A percentile compares a stretch with the other conserved stretches of the same genome.
phyloP scores from a whole-genome alignment of 2,888 invertebrate genomes.

The Erebia ligea region DNA sequence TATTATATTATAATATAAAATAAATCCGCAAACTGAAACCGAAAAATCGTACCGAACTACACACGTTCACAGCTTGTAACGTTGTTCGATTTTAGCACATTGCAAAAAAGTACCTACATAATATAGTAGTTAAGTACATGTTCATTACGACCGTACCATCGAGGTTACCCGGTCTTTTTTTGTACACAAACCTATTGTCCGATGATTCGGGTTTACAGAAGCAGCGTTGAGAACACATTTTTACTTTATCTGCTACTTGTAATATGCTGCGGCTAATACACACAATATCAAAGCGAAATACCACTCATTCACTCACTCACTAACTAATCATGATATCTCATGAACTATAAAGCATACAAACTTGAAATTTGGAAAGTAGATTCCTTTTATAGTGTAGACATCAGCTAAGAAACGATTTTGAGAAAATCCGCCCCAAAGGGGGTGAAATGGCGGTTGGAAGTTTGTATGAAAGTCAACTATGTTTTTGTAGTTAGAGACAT shows the following conservation, averaged over 20 bases:
- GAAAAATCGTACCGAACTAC: slow-evolving; percentile 20
- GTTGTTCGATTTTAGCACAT: slow-evolving; percentile 14
- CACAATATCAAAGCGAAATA: neutral
- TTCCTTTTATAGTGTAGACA: no score
- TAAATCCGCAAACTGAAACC: slow-evolving; percentile 30
- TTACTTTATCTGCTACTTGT: neutral
- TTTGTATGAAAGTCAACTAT: no score
- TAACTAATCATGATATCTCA: no score
- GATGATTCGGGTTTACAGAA: slow-evolving; percentile 46
- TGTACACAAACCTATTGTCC: slow-evolving; percentile 48
- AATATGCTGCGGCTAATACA: neutral
- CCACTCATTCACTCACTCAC: no score
- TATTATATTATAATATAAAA: no score
- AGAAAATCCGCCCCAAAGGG: no score
- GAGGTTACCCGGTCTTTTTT: slow-evolving; percentile 66
- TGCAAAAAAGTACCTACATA: slow-evolving; percentile 20
- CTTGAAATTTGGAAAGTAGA: no score
- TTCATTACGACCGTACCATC: slow-evolving; percentile 49
- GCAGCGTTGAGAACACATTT: slow-evolving; percentile 45
- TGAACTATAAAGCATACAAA: no score
- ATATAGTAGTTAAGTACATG: slow-evolving; percentile 16
- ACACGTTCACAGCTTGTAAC: slow-evolving; percentile 24
- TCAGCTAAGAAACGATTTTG: no score
- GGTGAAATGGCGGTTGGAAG: no score
- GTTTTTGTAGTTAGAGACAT: no score